Evolutionary conservation across 2,888 invertebrate species (phyloP), one percentile per base, ranked within the genome.

Genomic region (Heliconius cydno): DNA sequence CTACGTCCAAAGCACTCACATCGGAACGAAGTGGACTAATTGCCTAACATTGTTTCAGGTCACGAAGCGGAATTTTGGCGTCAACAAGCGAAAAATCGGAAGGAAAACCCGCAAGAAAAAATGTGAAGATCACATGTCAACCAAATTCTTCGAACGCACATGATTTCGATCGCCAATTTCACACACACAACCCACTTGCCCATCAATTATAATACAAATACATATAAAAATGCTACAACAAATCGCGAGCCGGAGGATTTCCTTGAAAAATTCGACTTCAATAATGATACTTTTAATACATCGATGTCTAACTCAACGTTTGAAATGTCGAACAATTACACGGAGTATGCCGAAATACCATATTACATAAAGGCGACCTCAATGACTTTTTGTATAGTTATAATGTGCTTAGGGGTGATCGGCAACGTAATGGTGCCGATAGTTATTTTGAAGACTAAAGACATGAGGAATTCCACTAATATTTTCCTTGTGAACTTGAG

Each of bases 401-500:
- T 99, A 86, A 97, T 99, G 96, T 96, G 98, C 87, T 95, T 98
- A 85, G 99, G 99, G 63, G 97, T 98, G 82, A 96, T 98, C 84
- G 99, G 99, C 34, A 99, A 99, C 89, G 96, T 98, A 82, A 98
- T 99, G 97, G 99, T 98, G 88, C 98, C 98, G 60, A 96, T 98
- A 87, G 98, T 99, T 85, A 98, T 99, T 84, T 96, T 98, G 88
- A 97, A 97, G 90, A 98, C 98, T 76, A 98, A 98, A 90, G 98
- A 99, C 90, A 98, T 99, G 98, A 96, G 98, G 87, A 98, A 98
- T 89, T 98, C 98, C 78, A 99, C 99, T 82, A 99, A 99, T 91
- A 98, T 98, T 87, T 99, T 99, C 91, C 96, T 99, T 88, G 98
- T 98, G 92, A 99, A 99, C 92, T 95, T 99, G 88, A 98, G 98